Evolutionary conservation across 2,113 vertebrate species (phyloP), one percentile per base, ranked within the genome.

Genomic region (Pagrus major): DNA sequence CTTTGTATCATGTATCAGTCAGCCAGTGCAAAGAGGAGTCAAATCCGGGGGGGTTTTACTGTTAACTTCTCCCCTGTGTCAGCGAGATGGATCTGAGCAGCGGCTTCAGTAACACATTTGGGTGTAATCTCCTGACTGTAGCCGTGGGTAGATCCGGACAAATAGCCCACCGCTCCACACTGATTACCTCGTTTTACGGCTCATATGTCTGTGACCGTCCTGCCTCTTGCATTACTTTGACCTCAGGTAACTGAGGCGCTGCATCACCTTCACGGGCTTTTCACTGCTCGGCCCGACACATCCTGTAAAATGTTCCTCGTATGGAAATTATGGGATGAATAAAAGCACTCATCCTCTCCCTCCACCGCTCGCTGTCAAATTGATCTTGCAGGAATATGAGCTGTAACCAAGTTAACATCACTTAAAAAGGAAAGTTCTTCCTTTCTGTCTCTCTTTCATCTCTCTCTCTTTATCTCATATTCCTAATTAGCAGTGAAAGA

Each of bases 171-270:
- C 6, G 29, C 56, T 66, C 54, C 76, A 44, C 72, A 23, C 42
- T 16, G 10, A 71, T 74, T 54, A 74, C 39, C 78, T 60, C 61
- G 79, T 83, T 78, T 78, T 35, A 77, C 54, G 47, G 66, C 74
- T 88, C 67, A 71, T 46, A 54, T 59, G 41, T 60, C 59, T 59
- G 60, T 31, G 47, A 39, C 3, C 14, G 8, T 27, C 16, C 27
- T 33, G 66, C 69, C 33, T 81, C 52, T 27, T 67, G 27, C 35
- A 65, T 82, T 27, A 20, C 23, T 80, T 49, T 78, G 56, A 74
- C 61, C 31, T 42, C 56, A 20, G 68, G 63, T 76, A 72, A 35
- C 58, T 21, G 64, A 44, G 18, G 29, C 7, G 18, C 49, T 46
- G 41, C 76, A 12, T 77, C 37, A 44, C 46, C 51, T 35, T 49